A percentile compares a stretch with the other conserved stretches of the same genome.
Conservation (phyloP, 2,888 invertebrate genomes). For the Pterostichus niger region DNA sequence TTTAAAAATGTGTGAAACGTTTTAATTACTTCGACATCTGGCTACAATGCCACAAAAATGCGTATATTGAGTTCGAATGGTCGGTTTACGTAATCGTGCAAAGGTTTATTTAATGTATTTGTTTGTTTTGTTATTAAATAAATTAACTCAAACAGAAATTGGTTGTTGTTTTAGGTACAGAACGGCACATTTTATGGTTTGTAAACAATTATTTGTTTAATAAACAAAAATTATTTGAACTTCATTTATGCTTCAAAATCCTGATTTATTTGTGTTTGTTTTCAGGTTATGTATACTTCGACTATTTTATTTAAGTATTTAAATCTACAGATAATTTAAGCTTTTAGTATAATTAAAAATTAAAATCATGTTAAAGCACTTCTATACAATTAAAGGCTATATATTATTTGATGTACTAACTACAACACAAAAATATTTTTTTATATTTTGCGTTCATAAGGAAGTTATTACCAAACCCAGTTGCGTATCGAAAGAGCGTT, state of each 20-base stretch:
- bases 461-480: no score
- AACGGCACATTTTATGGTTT: not conserved
- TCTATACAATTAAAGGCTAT: no score
- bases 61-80: not conserved
- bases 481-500: no score
- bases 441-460: no score
- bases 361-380: no score
- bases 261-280: no score
- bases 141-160: not conserved
- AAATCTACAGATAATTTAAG: not conserved
- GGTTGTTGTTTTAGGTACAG: not conserved
- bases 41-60: not conserved
- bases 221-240: not conserved
- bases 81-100: no score
- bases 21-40: slow-evolving; percentile 39
- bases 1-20: slow-evolving; percentile 47
- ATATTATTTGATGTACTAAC: no score
- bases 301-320: no score
- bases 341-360: not conserved
- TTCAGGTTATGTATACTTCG: no score
- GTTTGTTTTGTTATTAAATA: not conserved
- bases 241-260: not conserved
- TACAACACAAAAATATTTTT: no score
- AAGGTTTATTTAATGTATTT: not conserved
- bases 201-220: not conserved